Percentiles rank a stretch among this genome's conserved stretches.
These are phyloP conservation scores for Cercopithecus diana DNA, from an alignment of 2,797 vertebrate genomes.

Conservation along the genomic window DNA sequence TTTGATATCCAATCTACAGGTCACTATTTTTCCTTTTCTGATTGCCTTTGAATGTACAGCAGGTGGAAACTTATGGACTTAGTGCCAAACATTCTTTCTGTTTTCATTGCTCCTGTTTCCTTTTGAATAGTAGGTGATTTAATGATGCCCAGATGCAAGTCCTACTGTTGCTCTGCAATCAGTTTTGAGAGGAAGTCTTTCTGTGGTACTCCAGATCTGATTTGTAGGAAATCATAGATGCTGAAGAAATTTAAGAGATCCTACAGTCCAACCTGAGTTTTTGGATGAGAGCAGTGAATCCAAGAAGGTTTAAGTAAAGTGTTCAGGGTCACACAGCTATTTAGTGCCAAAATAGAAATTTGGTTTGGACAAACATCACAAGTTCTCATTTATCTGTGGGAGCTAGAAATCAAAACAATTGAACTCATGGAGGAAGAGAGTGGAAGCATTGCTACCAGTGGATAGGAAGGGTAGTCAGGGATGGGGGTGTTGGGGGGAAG, in stretches of 20 bases:
- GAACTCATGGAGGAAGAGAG: background rate
- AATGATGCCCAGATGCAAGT: background rate
- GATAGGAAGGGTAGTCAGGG: background rate
- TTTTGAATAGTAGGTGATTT: background rate
- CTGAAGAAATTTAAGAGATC: slow-evolving; percentile 1
- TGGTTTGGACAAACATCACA: background rate
- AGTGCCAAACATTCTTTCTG: background rate
- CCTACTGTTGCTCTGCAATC: background rate
- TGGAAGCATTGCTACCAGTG: background rate
- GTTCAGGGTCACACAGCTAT: background rate
- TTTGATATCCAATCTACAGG: background rate
- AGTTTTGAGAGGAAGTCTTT: background rate
- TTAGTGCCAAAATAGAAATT: background rate
- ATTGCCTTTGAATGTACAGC: background rate
- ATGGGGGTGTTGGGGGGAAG: background rate
- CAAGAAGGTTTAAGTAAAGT: background rate
- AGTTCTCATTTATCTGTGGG: no score
- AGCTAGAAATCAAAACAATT: background rate
- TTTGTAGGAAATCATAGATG: background rate
- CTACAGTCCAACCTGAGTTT: background rate
- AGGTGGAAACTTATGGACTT: background rate
- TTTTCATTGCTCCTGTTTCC: background rate
- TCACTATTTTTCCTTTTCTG: background rate
- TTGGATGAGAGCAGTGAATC: background rate
- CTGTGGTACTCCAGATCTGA: background rate